These are phyloP conservation scores for Pluvialis apricaria DNA, from an alignment of 2,113 vertebrate species.

Conservation along the genomic window DNA sequence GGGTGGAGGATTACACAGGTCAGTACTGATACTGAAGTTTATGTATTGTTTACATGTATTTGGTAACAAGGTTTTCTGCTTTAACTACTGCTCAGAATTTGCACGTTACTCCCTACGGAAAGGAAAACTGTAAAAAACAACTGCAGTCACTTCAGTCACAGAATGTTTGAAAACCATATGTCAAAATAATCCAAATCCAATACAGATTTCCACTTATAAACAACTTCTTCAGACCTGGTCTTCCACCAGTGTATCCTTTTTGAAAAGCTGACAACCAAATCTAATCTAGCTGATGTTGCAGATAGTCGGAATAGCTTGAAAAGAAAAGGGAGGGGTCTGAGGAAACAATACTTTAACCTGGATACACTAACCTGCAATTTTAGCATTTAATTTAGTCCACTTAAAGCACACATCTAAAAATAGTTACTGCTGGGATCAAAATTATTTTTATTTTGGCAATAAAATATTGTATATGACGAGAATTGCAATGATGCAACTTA, in stretches of 20 bases:
- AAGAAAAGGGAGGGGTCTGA: not conserved
- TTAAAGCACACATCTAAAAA: not conserved
- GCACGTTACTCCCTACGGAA: accelerated
- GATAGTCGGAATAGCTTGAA: not conserved
- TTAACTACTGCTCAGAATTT: not conserved
- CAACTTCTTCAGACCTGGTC: not conserved
- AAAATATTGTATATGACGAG: not conserved
- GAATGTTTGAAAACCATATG: not conserved
- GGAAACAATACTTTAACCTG: not conserved
- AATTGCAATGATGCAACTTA: not conserved
- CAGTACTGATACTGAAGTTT: not conserved
- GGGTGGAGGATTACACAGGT: not conserved
- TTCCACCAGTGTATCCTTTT: not conserved
- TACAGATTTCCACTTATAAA: not conserved
- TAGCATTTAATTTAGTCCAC: not conserved
- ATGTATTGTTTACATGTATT: not conserved
- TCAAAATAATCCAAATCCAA: not conserved
- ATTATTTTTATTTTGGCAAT: not conserved
- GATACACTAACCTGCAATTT: not conserved
- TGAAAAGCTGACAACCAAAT: not conserved
- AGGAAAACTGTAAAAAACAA: not conserved
- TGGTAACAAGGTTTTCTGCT: not conserved
- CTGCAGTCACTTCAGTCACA: not conserved
- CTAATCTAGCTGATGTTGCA: not conserved
- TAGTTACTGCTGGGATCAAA: not conserved